These are phyloP conservation scores for Holocentrus rufus DNA, from an alignment of 2,797 vertebrate genomes.

Conservation along the genomic window DNA sequence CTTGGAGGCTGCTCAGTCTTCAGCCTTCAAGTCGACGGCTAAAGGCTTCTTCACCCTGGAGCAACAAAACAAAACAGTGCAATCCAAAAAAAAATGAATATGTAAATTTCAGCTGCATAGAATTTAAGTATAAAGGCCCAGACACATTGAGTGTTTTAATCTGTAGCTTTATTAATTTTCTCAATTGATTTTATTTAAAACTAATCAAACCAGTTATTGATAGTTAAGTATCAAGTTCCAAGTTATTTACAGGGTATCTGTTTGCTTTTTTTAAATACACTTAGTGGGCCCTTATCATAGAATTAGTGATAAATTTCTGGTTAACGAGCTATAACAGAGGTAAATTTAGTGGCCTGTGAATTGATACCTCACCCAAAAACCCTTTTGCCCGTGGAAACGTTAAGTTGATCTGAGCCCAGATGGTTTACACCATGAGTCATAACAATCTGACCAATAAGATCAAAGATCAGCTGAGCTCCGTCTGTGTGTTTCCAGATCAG, in stretches of 20 bases:
- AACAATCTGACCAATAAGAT: constrained; percentile 18
- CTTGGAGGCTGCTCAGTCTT: too few relatives aligned
- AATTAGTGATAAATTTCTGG: not conserved
- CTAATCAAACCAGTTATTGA: not conserved
- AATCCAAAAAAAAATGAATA: too few relatives aligned
- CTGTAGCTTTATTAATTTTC: too few relatives aligned
- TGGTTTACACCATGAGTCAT: constrained; percentile 34
- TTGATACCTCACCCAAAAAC: not conserved
- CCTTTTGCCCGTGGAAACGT: not conserved
- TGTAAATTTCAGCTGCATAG: too few relatives aligned
- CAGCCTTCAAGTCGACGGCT: too few relatives aligned
- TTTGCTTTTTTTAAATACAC: too few relatives aligned
- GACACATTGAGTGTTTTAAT: too few relatives aligned
- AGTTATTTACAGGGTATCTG: not conserved
- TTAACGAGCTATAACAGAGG: not conserved
- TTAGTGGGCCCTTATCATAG: not conserved
- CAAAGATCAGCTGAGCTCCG: constrained; percentile 10
- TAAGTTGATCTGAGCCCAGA: constrained; percentile 23
- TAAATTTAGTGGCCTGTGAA: constrained; percentile 7
- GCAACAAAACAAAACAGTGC: too few relatives aligned
- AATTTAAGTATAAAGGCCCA: too few relatives aligned
- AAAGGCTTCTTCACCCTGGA: too few relatives aligned
- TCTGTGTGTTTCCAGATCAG: constrained; percentile 6
- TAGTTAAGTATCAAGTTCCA: not conserved
- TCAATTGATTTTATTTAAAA: not conserved